phyloP scores from a whole-genome alignment of 2,797 vertebrate genomes.

The Silurus aristotelis region DNA sequence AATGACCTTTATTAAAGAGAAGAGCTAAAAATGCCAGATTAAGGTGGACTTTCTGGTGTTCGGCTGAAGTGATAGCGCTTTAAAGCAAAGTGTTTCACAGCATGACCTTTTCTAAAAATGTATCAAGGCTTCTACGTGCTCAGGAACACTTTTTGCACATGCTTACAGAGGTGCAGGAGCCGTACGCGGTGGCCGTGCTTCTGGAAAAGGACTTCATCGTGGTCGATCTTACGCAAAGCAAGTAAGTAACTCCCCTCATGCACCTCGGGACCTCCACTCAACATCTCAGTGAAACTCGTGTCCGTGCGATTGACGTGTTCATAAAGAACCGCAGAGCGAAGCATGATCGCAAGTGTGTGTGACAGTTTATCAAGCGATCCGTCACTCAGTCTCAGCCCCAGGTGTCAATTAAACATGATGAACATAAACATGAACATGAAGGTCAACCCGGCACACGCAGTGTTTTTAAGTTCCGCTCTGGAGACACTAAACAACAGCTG shows the following conservation, averaged over 20 bases:
- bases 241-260: conserved; percentile 32
- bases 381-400: conserved; percentile 17
- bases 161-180: conserved; percentile 92
- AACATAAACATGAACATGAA: conserved; percentile 18
- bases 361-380: neutral
- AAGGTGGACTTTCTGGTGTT: neutral
- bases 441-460: neutral
- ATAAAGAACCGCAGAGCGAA: neutral
- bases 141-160: conserved; percentile 10
- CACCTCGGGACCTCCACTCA: conserved; percentile 5
- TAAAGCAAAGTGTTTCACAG: neutral
- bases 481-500: neutral
- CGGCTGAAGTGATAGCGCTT: neutral
- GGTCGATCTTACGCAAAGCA: conserved; percentile 80
- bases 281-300: neutral
- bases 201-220: conserved; percentile 97
- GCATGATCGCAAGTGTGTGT: neutral
- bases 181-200: conserved; percentile 93
- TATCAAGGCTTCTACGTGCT: neutral
- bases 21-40: neutral
- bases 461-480: conserved; percentile 15
- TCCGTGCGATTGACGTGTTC: conserved; percentile 6
- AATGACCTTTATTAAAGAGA: neutral
- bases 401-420: conserved; percentile 27
- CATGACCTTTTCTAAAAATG: neutral